These are phyloP conservation scores for Heliothis virescens DNA, from an alignment of 1,140 invertebrate species.

Conservation along the genomic window DNA sequence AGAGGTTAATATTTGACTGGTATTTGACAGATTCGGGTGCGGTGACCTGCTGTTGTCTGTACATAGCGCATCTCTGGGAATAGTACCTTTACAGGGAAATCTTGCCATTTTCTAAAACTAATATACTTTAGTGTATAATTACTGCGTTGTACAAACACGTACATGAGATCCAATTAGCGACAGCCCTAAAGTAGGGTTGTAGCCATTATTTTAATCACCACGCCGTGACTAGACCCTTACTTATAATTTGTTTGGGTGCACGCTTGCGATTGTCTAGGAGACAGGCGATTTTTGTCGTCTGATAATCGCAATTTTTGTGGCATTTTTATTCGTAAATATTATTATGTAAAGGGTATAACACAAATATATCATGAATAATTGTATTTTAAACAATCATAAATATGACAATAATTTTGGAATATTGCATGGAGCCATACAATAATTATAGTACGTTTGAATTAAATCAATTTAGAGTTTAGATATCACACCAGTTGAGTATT, in stretches of 20 bases:
- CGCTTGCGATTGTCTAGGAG: neutral
- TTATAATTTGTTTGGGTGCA: constrained; percentile 42
- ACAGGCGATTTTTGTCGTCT: neutral
- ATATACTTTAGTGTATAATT: constrained; percentile 36
- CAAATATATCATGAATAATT: no score
- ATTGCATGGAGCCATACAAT: no score
- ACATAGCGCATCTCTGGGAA: neutral
- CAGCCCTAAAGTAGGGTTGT: constrained; percentile 45
- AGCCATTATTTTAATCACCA: constrained; percentile 49
- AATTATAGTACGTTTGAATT: no score
- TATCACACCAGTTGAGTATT: no score
- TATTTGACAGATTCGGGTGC: no score
- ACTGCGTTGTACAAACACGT: constrained; percentile 40
- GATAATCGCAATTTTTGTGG: neutral
- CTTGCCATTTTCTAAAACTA: constrained; percentile 25
- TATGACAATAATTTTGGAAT: no score
- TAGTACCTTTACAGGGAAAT: neutral
- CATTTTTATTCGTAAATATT: no score
- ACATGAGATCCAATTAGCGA: constrained; percentile 43
- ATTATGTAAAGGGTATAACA: constrained; percentile 7
- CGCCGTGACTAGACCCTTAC: constrained; percentile 44
- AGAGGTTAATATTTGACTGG: no score
- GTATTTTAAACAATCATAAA: no score
- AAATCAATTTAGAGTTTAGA: no score
- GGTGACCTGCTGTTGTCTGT: no score